Conservation (phyloP, 1,140 invertebrate genomes). For the Brachionus sp. region DNA sequence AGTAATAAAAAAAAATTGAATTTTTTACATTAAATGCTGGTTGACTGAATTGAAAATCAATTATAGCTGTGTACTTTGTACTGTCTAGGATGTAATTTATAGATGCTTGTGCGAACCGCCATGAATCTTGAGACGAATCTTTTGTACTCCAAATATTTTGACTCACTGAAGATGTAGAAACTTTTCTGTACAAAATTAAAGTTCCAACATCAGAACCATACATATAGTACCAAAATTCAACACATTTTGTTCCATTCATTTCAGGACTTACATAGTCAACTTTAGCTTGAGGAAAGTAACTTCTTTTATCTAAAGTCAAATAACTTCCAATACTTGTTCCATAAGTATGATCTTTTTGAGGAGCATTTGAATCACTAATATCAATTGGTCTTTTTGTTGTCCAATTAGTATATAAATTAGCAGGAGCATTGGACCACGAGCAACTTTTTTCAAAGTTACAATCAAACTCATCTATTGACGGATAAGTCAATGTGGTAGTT, state of each 20-base stretch:
- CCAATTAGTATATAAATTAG: neutral
- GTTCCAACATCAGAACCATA: constrained; percentile 27
- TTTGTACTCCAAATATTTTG: neutral
- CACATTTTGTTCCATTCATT: constrained; percentile 35
- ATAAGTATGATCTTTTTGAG: constrained; percentile 63
- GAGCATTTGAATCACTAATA: neutral
- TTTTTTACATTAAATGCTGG: neutral
- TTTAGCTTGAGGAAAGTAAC: neutral
- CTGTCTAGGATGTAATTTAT: constrained; percentile 9
- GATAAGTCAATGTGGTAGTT: neutral
- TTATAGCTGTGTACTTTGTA: constrained; percentile 1
- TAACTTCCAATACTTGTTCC: constrained; percentile 53
- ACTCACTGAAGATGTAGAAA: neutral
- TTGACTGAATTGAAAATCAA: neutral
- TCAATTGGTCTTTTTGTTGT: neutral
- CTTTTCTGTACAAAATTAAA: neutral
- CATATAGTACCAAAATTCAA: constrained; percentile 45
- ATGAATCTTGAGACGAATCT: neutral
- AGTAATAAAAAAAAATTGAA: neutral
- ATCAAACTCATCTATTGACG: neutral
- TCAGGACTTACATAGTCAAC: constrained; percentile 7
- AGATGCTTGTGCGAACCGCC: constrained; percentile 9
- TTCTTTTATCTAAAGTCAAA: constrained; percentile 33
- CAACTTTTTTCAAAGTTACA: constrained; percentile 7
- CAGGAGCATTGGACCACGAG: neutral